Evolutionary conservation across 2,113 vertebrate genomes (phyloP).

Genomic region (Myocastor coypus): DNA sequence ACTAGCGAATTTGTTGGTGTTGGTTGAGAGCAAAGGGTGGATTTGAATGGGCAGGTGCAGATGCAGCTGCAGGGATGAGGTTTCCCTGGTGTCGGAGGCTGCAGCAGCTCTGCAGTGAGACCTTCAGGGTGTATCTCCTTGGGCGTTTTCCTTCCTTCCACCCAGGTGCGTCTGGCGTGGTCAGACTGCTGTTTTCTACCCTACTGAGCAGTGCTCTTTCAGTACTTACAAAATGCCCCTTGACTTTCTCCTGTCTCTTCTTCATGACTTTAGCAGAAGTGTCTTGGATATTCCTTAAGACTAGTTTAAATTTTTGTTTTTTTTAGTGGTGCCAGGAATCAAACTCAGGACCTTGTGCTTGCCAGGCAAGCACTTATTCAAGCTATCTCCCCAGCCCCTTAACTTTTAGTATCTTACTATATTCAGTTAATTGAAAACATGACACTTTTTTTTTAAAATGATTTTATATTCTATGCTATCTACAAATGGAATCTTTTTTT

Average conservation of each 20-base stretch:
- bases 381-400: no score
- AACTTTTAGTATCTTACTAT: not conserved
- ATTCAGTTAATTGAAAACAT: not conserved
- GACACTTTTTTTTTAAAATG: not conserved
- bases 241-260: not conserved
- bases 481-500: no score
- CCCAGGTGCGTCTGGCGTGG: accelerated
- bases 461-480: not conserved
- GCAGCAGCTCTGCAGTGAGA: no score
- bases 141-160: not conserved
- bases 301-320: not conserved
- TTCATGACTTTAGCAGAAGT: accelerated
- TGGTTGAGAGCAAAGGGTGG: accelerated
- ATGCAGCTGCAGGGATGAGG: accelerated
- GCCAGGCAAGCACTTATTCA: no score
- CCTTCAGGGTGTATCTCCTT: accelerated
- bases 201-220: not conserved
- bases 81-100: accelerated
- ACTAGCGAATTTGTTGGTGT: not conserved
- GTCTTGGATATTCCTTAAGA: not conserved
- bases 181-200: not conserved
- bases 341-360: no score
- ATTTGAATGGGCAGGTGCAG: not conserved
- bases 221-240: not conserved
- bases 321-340: no score